Conservation (phyloP, 2,888 invertebrate species). For the Megastigmus dorsalis region DNA sequence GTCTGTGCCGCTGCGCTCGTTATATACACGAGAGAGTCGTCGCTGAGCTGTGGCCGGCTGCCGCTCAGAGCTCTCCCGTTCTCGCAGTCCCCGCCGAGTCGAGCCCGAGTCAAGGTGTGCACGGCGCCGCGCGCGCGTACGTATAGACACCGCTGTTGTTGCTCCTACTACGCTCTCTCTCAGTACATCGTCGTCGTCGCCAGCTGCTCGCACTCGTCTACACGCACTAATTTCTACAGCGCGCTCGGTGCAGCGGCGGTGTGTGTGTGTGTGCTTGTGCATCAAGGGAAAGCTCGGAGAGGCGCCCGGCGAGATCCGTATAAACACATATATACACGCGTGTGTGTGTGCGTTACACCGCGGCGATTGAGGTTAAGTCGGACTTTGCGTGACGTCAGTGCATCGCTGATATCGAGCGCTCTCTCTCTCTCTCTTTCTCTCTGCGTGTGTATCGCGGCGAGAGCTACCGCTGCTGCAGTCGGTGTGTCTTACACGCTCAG, state of each 20-base stretch:
- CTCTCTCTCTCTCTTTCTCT: background rate
- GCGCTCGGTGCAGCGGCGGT: no score
- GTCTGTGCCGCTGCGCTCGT: background rate
- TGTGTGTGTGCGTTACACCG: no score
- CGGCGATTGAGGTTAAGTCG: conserved; percentile 57
- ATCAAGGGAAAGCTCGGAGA: background rate
- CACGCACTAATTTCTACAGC: no score
- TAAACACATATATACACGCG: conserved; percentile 3
- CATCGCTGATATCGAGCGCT: conserved; percentile 32
- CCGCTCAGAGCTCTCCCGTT: background rate
- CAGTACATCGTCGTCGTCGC: no score
- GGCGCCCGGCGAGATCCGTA: no score
- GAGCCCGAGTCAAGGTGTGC: conserved; percentile 33
- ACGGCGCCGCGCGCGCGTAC: background rate
- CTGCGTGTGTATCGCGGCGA: background rate
- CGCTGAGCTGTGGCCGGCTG: background rate
- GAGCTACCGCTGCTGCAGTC: background rate
- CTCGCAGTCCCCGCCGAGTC: conserved; percentile 34
- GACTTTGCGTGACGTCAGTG: conserved; percentile 56
- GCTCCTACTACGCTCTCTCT: background rate
- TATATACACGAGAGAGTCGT: background rate
- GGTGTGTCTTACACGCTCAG: no score
- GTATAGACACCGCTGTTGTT: no score
- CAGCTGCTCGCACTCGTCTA: background rate
- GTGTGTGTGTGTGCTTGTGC: background rate